A percentile compares a stretch with the other conserved stretches of the same genome.
Conservation (phyloP, 2,888 invertebrate species). For the Aporophyla nigra region DNA sequence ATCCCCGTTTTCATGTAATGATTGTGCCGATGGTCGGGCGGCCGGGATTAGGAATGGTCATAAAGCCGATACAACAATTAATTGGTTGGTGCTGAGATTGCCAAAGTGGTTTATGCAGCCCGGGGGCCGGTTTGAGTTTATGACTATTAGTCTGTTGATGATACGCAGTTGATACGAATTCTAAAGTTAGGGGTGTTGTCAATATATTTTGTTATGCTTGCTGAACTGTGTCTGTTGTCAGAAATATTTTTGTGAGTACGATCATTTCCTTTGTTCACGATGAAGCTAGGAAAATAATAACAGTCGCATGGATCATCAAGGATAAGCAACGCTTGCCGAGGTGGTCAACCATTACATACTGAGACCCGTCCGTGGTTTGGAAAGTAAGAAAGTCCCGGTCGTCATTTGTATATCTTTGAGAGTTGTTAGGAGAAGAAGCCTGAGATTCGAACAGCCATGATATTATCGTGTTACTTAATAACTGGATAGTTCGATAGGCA, state of each 20-base stretch:
- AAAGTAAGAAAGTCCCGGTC: too few relatives aligned
- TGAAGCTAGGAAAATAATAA: too few relatives aligned
- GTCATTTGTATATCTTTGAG: too few relatives aligned
- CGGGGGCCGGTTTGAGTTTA: neutral
- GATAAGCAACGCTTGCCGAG: too few relatives aligned
- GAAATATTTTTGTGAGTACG: neutral
- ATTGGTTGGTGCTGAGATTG: slow-evolving; percentile 60
- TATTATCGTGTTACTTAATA: too few relatives aligned
- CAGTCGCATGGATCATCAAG: too few relatives aligned
- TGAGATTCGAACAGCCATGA: too few relatives aligned
- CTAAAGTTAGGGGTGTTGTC: neutral
- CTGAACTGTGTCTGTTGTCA: neutral
- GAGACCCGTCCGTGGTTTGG: too few relatives aligned
- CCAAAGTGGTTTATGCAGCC: slow-evolving; percentile 56
- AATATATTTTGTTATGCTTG: neutral
- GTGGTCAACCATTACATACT: too few relatives aligned
- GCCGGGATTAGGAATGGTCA: slow-evolving; percentile 66
- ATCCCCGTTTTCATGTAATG: slow-evolving; percentile 61
- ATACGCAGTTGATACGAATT: neutral
- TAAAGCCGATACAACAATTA: slow-evolving; percentile 72
- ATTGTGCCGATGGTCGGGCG: slow-evolving; percentile 57
- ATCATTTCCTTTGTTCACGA: neutral
- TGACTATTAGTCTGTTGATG: slow-evolving; percentile 10
- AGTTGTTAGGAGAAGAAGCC: too few relatives aligned
- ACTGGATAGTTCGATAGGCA: too few relatives aligned